These are phyloP conservation scores for Naja naja DNA, from an alignment of 2,113 vertebrate genomes.

Conservation along the genomic window DNA sequence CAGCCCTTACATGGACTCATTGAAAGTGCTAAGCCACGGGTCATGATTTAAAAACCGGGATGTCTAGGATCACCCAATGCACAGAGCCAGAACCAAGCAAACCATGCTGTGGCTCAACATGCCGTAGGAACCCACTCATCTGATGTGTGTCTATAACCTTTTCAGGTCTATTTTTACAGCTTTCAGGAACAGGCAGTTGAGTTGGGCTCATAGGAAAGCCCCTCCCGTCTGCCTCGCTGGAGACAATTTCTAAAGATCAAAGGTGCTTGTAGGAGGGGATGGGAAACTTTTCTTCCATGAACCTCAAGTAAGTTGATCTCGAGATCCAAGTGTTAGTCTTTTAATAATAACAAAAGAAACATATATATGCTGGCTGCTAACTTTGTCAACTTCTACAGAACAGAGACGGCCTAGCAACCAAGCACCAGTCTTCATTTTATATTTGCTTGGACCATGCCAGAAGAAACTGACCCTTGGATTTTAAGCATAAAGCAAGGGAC, in stretches of 20 bases:
- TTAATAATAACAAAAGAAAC: neutral
- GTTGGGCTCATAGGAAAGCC: neutral
- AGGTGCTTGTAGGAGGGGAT: neutral
- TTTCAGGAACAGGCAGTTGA: neutral
- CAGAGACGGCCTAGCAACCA: neutral
- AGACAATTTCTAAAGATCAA: neutral
- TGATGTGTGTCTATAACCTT: neutral
- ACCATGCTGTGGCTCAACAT: neutral
- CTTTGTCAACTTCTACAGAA: neutral
- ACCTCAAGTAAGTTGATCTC: neutral
- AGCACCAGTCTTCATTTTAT: neutral
- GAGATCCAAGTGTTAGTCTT: neutral
- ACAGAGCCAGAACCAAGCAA: neutral
- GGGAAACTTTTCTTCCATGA: neutral
- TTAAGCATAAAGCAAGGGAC: neutral
- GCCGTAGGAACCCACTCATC: neutral
- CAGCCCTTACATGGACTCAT: neutral
- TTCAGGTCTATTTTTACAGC: neutral
- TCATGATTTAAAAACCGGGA: neutral
- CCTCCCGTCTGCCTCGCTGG: neutral
- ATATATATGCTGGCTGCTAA: neutral
- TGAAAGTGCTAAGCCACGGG: neutral
- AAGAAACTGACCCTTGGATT: neutral
- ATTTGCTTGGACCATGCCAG: neutral
- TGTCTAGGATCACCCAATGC: neutral